phyloP scores from a whole-genome alignment of 2,888 invertebrate species.

The Drosophila borborema region DNA sequence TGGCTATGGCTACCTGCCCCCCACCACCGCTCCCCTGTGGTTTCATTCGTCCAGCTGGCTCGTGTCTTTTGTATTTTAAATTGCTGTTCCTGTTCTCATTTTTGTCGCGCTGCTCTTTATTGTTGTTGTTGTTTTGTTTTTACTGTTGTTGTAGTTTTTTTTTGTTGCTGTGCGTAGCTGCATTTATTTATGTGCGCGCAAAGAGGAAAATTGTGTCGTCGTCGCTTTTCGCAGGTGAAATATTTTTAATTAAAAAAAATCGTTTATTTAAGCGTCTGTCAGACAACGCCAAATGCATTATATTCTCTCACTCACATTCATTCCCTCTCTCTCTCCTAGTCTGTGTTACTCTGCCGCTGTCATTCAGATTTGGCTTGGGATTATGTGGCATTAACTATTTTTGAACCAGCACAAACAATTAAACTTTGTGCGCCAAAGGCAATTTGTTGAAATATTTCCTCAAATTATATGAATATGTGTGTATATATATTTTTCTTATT shows the following conservation, averaged over 20 bases:
- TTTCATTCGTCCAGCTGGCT: conserved; percentile 44
- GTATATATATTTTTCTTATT: conserved; percentile 1
- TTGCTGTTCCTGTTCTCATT: conserved; percentile 70
- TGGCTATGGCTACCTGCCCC: conserved; percentile 3
- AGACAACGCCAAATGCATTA: conserved; percentile 54
- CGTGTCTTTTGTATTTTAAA: conserved; percentile 76
- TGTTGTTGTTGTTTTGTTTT: conserved; percentile 20
- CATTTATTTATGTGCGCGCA: conserved; percentile 73
- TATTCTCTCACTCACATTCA: conserved; percentile 7
- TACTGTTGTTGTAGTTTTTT: conserved; percentile 20
- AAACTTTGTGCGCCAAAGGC: conserved; percentile 20
- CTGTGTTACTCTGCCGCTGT: not conserved
- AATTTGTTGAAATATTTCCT: conserved; percentile 21
- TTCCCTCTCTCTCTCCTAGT: not conserved
- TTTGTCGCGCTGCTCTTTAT: conserved; percentile 28
- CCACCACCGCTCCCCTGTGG: conserved; percentile 3
- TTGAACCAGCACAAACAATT: conserved; percentile 28
- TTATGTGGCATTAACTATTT: conserved; percentile 58
- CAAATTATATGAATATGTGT: not conserved
- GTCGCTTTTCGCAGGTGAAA: conserved; percentile 72
- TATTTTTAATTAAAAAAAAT: conserved; percentile 80
- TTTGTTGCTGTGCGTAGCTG: conserved; percentile 56
- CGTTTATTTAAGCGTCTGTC: conserved; percentile 79
- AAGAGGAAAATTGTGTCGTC: conserved; percentile 73
- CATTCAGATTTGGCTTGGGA: conserved; percentile 28